These are phyloP conservation scores for Apodemia hepburni DNA, from an alignment of 2,888 invertebrate genomes.

Conservation along the genomic window DNA sequence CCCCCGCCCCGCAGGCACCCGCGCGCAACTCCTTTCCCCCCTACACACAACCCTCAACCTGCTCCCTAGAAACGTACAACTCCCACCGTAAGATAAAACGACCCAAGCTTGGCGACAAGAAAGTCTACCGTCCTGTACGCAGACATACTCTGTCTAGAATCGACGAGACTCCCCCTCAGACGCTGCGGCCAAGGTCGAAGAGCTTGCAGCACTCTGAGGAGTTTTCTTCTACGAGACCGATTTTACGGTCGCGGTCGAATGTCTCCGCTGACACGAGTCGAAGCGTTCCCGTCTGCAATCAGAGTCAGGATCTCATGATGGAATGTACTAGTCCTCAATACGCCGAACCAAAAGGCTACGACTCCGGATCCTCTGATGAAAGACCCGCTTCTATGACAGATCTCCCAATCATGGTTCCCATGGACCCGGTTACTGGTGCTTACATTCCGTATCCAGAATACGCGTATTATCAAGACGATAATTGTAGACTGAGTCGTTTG, in stretches of 20 bases:
- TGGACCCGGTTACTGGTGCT: constrained; percentile 57
- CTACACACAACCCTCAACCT: constrained; percentile 37
- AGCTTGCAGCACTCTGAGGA: constrained; percentile 61
- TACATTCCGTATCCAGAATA: constrained; percentile 67
- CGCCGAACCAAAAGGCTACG: constrained; percentile 57
- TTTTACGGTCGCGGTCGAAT: constrained; percentile 62
- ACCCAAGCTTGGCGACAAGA: constrained; percentile 56
- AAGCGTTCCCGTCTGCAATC: constrained; percentile 68
- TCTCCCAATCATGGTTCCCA: constrained; percentile 59
- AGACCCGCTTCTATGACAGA: constrained; percentile 64
- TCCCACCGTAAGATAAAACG: constrained; percentile 61
- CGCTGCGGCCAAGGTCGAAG: constrained; percentile 46
- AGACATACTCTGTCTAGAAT: constrained; percentile 66
- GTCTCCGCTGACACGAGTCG: constrained; percentile 70
- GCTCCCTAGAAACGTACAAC: constrained; percentile 62
- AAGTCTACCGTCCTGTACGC: constrained; percentile 60
- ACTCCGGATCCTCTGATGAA: constrained; percentile 51
- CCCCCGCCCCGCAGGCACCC: constrained; percentile 72
- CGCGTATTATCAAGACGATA: constrained; percentile 59
- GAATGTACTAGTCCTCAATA: constrained; percentile 63
- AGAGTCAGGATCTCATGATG: constrained; percentile 54
- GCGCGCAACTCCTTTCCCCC: constrained; percentile 56
- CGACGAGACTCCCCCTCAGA: constrained; percentile 56
- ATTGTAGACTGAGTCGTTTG: constrained; percentile 46
- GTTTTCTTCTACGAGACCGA: constrained; percentile 58